These are phyloP conservation scores for Corella eumyota DNA, from an alignment of 23 tunicate species.

Conservation along the genomic window DNA sequence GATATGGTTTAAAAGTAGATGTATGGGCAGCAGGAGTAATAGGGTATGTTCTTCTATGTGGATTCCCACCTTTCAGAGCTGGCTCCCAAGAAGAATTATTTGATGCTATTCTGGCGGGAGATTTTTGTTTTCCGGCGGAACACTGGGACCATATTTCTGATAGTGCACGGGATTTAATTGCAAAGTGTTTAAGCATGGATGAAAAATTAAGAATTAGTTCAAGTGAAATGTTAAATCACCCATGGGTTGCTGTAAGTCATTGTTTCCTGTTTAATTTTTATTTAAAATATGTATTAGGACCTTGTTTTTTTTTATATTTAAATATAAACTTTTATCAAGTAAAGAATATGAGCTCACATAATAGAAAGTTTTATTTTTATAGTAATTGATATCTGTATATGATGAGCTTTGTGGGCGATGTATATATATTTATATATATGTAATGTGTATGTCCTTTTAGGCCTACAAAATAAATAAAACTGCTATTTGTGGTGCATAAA, in stretches of 20 bases:
- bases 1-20: slow-evolving; percentile 74
- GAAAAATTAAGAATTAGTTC: slow-evolving; percentile 29
- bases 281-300: too few species aligned
- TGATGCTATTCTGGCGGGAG: slow-evolving; percentile 60
- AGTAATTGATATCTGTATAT: too few species aligned
- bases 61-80: slow-evolving; percentile 86
- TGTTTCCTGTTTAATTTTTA: too few species aligned
- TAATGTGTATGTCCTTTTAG: too few species aligned
- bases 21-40: slow-evolving; percentile 96
- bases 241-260: slow-evolving; percentile 62
- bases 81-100: slow-evolving; percentile 67
- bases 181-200: slow-evolving; percentile 17
- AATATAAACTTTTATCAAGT: too few species aligned
- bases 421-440: too few species aligned
- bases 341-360: too few species aligned
- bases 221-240: slow-evolving; percentile 39
- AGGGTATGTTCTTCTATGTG: slow-evolving; percentile 79
- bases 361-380: too few species aligned
- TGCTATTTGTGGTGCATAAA: too few species aligned
- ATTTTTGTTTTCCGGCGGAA: slow-evolving; percentile 46
- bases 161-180: slow-evolving; percentile 32
- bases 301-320: too few species aligned
- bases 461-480: too few species aligned
- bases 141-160: slow-evolving; percentile 64
- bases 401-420: too few species aligned